Conservation (phyloP, 2,888 invertebrate genomes). For the Leucophenga montana region DNA sequence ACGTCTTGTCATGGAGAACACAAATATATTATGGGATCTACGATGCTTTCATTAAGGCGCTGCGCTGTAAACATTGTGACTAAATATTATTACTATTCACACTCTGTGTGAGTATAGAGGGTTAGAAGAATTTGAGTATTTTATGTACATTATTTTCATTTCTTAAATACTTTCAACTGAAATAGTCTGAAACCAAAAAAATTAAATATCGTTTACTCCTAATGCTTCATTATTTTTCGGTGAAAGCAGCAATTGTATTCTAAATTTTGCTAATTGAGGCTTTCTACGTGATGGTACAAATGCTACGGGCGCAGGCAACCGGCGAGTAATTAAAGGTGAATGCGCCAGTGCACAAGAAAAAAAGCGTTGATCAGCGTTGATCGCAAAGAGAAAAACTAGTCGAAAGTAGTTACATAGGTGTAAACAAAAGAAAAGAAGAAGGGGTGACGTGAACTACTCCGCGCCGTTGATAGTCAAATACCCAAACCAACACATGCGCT, state of each 20-base stretch:
- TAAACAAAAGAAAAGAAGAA: neutral
- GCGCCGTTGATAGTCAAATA: neutral
- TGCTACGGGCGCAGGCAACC: constrained; percentile 2
- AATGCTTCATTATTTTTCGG: constrained; percentile 7
- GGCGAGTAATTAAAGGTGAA: constrained; percentile 51
- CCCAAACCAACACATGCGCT: no score
- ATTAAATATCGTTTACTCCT: neutral
- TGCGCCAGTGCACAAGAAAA: constrained; percentile 47
- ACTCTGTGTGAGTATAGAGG: no score
- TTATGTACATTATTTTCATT: no score
- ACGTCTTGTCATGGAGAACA: no score
- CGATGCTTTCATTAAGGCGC: no score
- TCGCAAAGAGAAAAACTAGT: neutral
- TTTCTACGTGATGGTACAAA: constrained; percentile 46
- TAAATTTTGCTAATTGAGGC: constrained; percentile 53
- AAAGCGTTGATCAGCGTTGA: neutral
- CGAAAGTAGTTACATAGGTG: neutral
- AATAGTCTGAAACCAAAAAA: neutral
- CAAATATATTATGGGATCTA: no score
- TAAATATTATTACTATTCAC: no score
- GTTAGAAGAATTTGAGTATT: no score
- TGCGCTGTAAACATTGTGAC: no score
- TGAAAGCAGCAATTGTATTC: constrained; percentile 16
- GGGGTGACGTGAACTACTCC: neutral
- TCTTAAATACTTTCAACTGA: neutral